Base-by-base conservation (phyloP, 2,888 invertebrate genomes). In the Caenorhabditis parvicauda region DNA sequence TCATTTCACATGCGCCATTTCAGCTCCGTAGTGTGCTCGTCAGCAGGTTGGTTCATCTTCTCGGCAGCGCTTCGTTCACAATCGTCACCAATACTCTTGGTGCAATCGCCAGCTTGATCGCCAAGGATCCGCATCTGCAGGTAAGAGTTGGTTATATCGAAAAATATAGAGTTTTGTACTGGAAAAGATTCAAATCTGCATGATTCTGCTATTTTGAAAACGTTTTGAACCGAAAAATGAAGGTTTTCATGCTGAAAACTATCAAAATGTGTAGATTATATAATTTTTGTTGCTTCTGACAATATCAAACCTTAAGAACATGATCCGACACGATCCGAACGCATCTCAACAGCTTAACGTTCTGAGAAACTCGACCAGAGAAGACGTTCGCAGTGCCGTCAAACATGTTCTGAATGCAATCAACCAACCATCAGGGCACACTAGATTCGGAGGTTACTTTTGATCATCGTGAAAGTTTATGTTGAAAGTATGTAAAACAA, bases 21-120 rank as follows among this genome's bases (percentile, higher is more conserved):
- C 54, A 53, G 46, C 50, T 58, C 0, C 52, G 69, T 24, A 47
- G 41, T 29, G 32, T 50, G 9, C 48, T 69, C 25, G 59, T 62
- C 21, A 54, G 57, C 12, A 43, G 65, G 5, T 64, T 77, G 21
- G 29, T 77, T 5, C 42, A 46, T 14, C 67, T 76, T 14, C 71
- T 77, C 17, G 61, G 61, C 17, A 71, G 72, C 6, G 48, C 71
- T 6, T 70, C 72, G 3, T 76, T 77, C 64, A 77, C 76, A 5
- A 68, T 72, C 14, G 60, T 76, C 14, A 60, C 68, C n/a, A 77
- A 77, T 43, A 64, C 72, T 2, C 67, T 77, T 12, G 69, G 70
- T 0, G 72, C 77, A 0, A 56, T 77, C 12, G 52, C 56, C 19
- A 65, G 68, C 43, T 46, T 77, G 4, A 58, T 70, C 28, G 64